Base-by-base conservation (phyloP, 1,140 invertebrate species). In the Liolophura sinensis region DNA sequence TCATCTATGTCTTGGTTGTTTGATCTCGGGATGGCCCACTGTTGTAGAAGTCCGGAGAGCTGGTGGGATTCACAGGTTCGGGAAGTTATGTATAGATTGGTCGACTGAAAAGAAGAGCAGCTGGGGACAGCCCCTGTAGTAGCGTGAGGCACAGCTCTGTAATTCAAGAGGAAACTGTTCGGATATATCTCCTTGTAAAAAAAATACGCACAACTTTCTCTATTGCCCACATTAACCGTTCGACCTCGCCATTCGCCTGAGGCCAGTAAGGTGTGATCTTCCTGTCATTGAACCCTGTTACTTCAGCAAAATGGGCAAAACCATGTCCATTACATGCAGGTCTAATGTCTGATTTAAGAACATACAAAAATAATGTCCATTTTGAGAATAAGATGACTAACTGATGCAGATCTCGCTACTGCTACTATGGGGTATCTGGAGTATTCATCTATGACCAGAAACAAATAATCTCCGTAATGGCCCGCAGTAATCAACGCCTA, bases 381-480 rank as follows among this genome's bases (percentile, higher is more conserved):
- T 20, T 65, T 51, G 1, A 66, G 67, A 50, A 65, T 68, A 14
- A 67, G 60, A 40, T 58, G 51, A 55, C 52, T 62, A 1, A 64
- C 59, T 31, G 74, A 67, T 27, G 72, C 69, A 27, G 70, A 70
- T 15, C 40, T 25, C 7, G 72, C 57, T 22, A 74, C 55, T 65
- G 72, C 73, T n/a, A 76, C 75, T 59, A 70, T 69, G 22, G 73
- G 76, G 24, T 62, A 79, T 24, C 68, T 47, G 20, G 62, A 66
- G 47, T 73, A 78, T 20, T 78, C 70, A 66, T 76, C 76, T 49
- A 75, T 68, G 3, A 72, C 31, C 27, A 78, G 69, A 11, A 78
- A 49, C 15, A 74, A 20, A 55, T 75, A 71, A 47, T 79, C 58
- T n/a, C 70, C 68, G n/a, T n/a, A n/a, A n/a, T n/a, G n/a, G n/a